Evolutionary conservation across 2,113 vertebrate species (phyloP), one percentile per base, ranked within the genome.

Genomic region (Lepisosteus oculatus): DNA sequence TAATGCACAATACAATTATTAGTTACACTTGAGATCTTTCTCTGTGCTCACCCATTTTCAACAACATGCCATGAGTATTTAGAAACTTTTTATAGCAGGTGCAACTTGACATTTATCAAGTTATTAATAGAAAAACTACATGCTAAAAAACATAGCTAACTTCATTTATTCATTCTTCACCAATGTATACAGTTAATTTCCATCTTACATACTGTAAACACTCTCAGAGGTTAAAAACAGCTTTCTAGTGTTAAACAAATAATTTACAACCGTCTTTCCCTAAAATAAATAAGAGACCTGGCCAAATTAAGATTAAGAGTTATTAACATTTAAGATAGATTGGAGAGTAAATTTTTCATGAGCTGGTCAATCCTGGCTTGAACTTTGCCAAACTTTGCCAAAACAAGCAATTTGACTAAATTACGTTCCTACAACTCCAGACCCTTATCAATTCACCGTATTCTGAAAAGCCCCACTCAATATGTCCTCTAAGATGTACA

Each of bases 111-210:
- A 17, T 11, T 11, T 29, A 9, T 41, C 17, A 6, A 8, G 43
- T 67, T 57, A 45, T 29, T 67, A 57, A 6, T 44, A 59, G 9
- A 14, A 66, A 57, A 15, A 15, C 43, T 62, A 15, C 3, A 67
- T 61, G 42, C 56, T 61, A 68, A 68, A n/a, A 61, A 14, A 62
- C 44, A 61, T n/a, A 45, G n/a, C 54, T 6, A 41, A 59, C 14
- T 61, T 9, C 3, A n/a, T 42, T 47, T 29, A 13, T 72, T 61
- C 55, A 17, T 61, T 66, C 66, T 12, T 72, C 55, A 65, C 71
- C 67, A 42, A 59, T 12, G 47, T 55, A 71, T 72, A 59, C 56
- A 42, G 51, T 67, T 72, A 47, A 8, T 44, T 67, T 61, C 55
- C 65, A 72, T 61, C 55, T 29, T 29, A 29, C 29, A 29, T 29